Evolutionary conservation across 2,797 vertebrate species (phyloP), one percentile per base, ranked within the genome.

Genomic region (Coregonus sp.): DNA sequence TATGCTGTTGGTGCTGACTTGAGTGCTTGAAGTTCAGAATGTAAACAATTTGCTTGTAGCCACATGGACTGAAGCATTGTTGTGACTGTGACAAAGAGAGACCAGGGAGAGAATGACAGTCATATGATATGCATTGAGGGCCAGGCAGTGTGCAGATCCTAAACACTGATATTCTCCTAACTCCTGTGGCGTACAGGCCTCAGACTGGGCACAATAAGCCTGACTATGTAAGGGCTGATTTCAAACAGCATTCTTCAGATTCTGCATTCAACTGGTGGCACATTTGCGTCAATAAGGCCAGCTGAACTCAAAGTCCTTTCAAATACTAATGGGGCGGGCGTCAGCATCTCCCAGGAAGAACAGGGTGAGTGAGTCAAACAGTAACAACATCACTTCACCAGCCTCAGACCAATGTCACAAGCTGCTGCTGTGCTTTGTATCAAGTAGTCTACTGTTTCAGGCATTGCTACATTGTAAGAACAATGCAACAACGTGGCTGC

Each of bases 181-280:
- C 70, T 78, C 75, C 72, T 66, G 78, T 80, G 81, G 80, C 31
- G 47, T 70, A 78, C 68, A 35, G 12, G 72, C 81, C 65, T 52
- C 70, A 59, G 51, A 76, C 47, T 50, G 3, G 77, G 70, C 85
- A 92, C 88, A 90, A 86, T 86, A 82, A 81, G 73, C 72, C 74
- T 67, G 82, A 77, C 89, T 90, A 89, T 91, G 82, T 87, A 78
- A 74, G 74, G 79, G 86, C 82, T 81, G 80, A 88, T 86, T 91
- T 92, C 86, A 88, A 89, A 88, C 85, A 86, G 81, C 92, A 93
- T 93, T 94, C 92, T 87, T 91, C 76, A 77, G 87, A 94, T 94
- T 93, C 92, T 90, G 86, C 89, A 90, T 86, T 87, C 84, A 87
- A 91, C 89, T 88, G 87, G 89, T 87, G 90, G 86, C 90, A 90